These are phyloP conservation scores for Salpingus planirostris DNA, from an alignment of 2,888 invertebrate genomes.

Conservation along the genomic window DNA sequence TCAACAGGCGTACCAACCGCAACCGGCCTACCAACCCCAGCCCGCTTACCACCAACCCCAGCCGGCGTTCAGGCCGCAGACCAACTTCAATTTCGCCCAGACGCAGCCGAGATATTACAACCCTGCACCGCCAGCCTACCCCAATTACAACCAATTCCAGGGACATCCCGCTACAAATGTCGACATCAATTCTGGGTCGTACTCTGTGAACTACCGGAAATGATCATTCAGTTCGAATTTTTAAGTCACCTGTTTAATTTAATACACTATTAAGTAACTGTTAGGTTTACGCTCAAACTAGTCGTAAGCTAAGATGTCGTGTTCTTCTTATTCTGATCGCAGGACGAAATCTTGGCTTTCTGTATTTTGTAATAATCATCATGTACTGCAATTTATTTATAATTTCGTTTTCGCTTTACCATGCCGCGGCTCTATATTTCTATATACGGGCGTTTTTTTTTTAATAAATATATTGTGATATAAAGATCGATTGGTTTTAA, in stretches of 20 bases:
- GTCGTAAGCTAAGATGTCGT: not conserved
- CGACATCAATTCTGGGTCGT: conserved; percentile 66
- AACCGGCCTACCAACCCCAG: conserved; percentile 26
- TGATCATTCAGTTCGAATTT: no score
- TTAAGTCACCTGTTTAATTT: no score
- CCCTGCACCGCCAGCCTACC: conserved; percentile 18
- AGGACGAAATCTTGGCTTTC: conserved; percentile 1
- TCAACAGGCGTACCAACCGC: conserved; percentile 28
- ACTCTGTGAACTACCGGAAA: conserved; percentile 59
- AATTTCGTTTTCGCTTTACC: no score
- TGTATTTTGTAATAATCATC: conserved; percentile 4
- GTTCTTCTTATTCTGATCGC: not conserved
- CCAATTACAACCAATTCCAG: conserved; percentile 26
- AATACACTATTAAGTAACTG: not conserved
- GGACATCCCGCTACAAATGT: conserved; percentile 67
- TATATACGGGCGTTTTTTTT: no score
- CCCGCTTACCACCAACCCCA: conserved; percentile 26
- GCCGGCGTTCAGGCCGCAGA: conserved; percentile 29
- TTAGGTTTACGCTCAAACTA: conserved; percentile 1
- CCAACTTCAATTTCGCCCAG: conserved; percentile 37
- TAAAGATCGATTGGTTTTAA: no score
- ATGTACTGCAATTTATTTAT: no score
- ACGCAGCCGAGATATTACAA: conserved; percentile 23
- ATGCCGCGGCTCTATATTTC: no score
- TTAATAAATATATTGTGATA: no score